A percentile compares a stretch with the other conserved stretches of the same genome.
Conservation (phyloP, 2,888 invertebrate genomes). For the Erebia ligea region DNA sequence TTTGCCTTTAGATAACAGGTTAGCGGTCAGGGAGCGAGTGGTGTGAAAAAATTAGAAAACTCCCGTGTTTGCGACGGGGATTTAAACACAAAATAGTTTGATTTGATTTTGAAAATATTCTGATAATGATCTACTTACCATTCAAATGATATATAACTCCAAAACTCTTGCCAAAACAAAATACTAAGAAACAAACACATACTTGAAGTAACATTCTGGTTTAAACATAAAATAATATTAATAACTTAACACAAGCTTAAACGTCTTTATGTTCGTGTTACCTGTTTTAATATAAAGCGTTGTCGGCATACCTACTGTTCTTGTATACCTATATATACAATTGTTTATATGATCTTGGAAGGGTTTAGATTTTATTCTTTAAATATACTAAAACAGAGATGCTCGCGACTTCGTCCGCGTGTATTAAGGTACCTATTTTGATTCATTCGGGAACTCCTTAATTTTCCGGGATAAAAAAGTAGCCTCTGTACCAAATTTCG, state of each 20-base stretch:
- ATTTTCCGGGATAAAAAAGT: too few relatives aligned
- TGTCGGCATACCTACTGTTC: neutral
- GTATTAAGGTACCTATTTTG: too few relatives aligned
- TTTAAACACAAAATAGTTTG: neutral
- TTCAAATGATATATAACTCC: slow-evolving; percentile 17
- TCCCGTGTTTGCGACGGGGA: too few relatives aligned
- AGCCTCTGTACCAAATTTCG: too few relatives aligned
- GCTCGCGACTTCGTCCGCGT: too few relatives aligned
- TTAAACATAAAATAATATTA: neutral
- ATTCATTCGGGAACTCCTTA: too few relatives aligned
- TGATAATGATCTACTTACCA: neutral
- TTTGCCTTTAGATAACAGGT: too few relatives aligned
- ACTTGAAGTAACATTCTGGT: neutral
- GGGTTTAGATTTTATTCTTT: too few relatives aligned
- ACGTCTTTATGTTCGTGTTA: neutral
- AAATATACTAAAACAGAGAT: too few relatives aligned
- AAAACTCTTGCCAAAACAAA: neutral
- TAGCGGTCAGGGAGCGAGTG: too few relatives aligned
- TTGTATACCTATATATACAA: too few relatives aligned
- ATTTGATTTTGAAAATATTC: neutral
- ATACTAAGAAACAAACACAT: neutral
- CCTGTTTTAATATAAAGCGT: neutral
- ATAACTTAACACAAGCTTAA: neutral
- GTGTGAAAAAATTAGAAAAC: too few relatives aligned
- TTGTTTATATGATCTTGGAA: neutral